Conservation (phyloP, 2,113 vertebrate species). For the Cathartes aura region DNA sequence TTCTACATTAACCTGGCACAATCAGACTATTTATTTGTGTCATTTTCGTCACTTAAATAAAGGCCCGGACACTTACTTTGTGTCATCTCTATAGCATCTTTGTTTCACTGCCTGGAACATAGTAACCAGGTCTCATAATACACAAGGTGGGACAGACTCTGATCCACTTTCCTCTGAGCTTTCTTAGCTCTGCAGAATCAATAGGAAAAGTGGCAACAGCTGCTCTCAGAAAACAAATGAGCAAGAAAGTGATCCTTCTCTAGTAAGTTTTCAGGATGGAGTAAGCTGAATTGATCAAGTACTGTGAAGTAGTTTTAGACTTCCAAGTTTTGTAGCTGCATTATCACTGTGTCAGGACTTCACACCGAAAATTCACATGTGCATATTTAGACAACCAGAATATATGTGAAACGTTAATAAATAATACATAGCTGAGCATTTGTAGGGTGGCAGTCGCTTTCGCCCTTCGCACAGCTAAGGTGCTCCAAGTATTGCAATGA, state of each 20-base stretch:
- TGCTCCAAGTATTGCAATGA: neutral
- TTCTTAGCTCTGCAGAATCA: neutral
- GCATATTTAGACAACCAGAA: neutral
- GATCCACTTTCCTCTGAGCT: neutral
- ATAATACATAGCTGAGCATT: neutral
- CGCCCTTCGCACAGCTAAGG: rapidly evolving
- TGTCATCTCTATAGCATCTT: neutral
- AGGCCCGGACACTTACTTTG: neutral
- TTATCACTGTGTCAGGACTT: neutral
- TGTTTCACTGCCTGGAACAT: neutral
- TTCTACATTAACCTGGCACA: neutral
- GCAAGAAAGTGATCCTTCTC: neutral
- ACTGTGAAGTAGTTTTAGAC: neutral
- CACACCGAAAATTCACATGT: neutral
- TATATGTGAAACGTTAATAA: neutral
- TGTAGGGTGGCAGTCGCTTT: neutral
- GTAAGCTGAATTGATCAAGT: neutral
- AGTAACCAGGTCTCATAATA: neutral
- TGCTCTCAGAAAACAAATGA: neutral
- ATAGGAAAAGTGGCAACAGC: neutral
- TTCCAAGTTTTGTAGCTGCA: neutral
- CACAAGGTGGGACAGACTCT: neutral
- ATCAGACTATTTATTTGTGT: neutral
- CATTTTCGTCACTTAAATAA: neutral
- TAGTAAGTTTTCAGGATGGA: neutral